Base-by-base conservation (phyloP, 2,888 invertebrate species). In the Leptopilina myrica region DNA sequence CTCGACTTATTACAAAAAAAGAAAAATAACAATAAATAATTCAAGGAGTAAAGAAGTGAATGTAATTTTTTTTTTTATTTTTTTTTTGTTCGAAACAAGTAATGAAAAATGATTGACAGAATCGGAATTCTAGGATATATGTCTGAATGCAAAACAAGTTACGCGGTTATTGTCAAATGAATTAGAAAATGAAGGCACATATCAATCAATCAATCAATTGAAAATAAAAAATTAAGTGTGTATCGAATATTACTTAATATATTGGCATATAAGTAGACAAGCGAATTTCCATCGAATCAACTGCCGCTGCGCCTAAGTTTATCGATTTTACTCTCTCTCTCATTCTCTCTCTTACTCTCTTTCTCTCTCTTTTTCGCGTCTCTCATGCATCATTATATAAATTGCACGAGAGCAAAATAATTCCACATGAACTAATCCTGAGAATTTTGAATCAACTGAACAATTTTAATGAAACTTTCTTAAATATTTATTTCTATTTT, bases 221-320 rank as follows among this genome's bases (percentile, higher is more conserved):
- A 26, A 33, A 33, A 43, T 8, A 43, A 43, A 43, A 43, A 43
- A 43, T 43, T 40, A 20, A 33, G 14, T 62, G 20, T 20, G 20
- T 20, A 59, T 12, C 49, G 49, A 49, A 9, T 56, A 69, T 53
- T 14, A 73, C 53, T 56, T 56, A 53, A 40, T 73, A 73, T 15
- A 14, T 33, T 14, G 9, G 11, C 9, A 64, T 33, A 33, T 64
- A 64, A 40, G 64, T 33, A 33, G 3, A 9, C n/a, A 2, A 14
- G 73, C 15, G 9, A 62, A n/a, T 56, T 14, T 33, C 33, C 43
- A 33, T 11, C 9, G 49, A 65, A 73, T 26, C 56, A 56, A 73
- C 73, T 73, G n/a, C 73, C 56, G 56, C 73, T 73, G 73, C 56
- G 73, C 56, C 73, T 33, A 56, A 73, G 73, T 56, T 73, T 56